Evolutionary conservation across 2,888 invertebrate genomes (phyloP).

Genomic region (Orthonychiurus folsomi): DNA sequence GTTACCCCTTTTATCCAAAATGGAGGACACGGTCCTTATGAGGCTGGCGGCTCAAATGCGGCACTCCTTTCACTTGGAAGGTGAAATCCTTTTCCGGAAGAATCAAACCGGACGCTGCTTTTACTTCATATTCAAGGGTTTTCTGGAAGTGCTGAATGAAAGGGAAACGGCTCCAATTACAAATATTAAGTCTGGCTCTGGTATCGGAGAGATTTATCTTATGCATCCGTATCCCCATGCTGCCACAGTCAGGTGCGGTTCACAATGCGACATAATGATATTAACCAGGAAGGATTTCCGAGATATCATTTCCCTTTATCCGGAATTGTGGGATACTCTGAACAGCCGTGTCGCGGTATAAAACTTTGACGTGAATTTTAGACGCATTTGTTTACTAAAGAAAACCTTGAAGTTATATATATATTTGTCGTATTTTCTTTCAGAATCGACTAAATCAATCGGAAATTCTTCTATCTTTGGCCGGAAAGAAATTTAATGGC

Average conservation of each 20-base stretch:
- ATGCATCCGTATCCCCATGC: conserved; percentile 36
- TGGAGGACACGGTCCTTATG: conserved; percentile 37
- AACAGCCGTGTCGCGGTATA: conserved; percentile 34
- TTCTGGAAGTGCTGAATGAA: conserved; percentile 32
- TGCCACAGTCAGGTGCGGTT: conserved; percentile 35
- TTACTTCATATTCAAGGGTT: conserved; percentile 37
- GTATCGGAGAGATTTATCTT: conserved; percentile 36
- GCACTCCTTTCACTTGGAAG: conserved; percentile 34
- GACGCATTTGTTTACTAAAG: not conserved
- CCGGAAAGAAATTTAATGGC: conserved; percentile 1
- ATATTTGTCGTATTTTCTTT: not conserved
- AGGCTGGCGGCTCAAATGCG: conserved; percentile 29
- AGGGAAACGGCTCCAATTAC: conserved; percentile 29
- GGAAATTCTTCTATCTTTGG: conserved; percentile 11
- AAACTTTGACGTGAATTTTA: conserved; percentile 7
- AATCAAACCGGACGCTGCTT: conserved; percentile 29
- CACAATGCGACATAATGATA: conserved; percentile 34
- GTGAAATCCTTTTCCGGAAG: conserved; percentile 29
- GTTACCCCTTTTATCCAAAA: conserved; percentile 20
- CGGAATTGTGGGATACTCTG: conserved; percentile 22
- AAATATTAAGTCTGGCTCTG: conserved; percentile 35
- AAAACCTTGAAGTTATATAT: too few relatives aligned
- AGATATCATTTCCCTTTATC: conserved; percentile 27
- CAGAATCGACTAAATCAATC: conserved; percentile 29
- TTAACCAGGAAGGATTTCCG: conserved; percentile 28